phyloP scores from a whole-genome alignment of 2,797 vertebrate species.

The Gymnocypris eckloni region DNA sequence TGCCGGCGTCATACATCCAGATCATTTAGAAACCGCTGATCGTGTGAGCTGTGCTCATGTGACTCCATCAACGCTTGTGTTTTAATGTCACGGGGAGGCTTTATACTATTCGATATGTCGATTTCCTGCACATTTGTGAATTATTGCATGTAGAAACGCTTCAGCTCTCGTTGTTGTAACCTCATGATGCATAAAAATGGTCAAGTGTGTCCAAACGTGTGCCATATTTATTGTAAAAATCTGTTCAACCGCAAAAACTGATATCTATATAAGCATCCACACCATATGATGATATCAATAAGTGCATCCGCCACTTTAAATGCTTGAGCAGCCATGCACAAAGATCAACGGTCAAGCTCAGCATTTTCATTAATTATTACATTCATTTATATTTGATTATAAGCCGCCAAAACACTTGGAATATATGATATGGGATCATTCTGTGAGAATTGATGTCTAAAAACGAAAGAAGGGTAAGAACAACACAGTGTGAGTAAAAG shows the following conservation, averaged over 20 bases:
- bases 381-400: not conserved
- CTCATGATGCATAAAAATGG: not conserved
- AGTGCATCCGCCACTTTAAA: not conserved
- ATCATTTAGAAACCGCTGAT: slow-evolving; percentile 41
- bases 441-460: not conserved
- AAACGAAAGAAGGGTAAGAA: not conserved
- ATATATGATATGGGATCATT: not conserved
- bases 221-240: not conserved
- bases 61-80: not conserved
- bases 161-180: not conserved
- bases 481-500: not conserved
- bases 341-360: not conserved
- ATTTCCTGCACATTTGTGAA: not conserved
- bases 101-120: not conserved
- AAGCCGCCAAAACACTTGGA: not conserved
- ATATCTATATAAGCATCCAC: not conserved
- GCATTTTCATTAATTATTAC: not conserved
- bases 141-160: not conserved
- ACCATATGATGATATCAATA: not conserved
- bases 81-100: not conserved
- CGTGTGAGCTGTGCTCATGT: not conserved
- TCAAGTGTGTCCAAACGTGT: not conserved
- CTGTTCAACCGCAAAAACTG: not conserved
- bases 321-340: not conserved
- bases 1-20: slow-evolving; percentile 86